Conservation (phyloP, 2,888 invertebrate species). For the Catocala sponsa region DNA sequence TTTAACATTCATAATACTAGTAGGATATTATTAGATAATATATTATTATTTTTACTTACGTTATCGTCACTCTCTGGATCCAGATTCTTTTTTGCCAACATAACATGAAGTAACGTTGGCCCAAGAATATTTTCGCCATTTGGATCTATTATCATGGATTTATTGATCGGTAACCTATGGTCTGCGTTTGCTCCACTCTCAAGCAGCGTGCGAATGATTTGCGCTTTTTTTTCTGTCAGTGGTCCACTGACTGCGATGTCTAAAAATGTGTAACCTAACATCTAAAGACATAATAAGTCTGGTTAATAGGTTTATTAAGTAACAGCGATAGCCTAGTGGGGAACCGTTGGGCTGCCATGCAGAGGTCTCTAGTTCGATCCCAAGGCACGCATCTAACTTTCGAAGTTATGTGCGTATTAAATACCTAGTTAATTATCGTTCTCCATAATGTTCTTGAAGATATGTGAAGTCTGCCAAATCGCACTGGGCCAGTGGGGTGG, state of each 20-base stretch:
- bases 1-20: no score
- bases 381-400: no score
- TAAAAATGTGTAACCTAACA: conserved; percentile 64
- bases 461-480: no score
- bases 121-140: conserved; percentile 50
- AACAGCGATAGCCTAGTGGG: no score
- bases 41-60: conserved; percentile 47
- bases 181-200: conserved; percentile 66
- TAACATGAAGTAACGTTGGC: conserved; percentile 73
- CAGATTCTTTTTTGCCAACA: conserved; percentile 63
- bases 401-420: no score
- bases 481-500: no score
- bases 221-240: conserved; percentile 61
- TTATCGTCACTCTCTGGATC: conserved; percentile 63
- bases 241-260: conserved; percentile 70
- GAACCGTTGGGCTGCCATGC: no score
- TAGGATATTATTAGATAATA: not conserved
- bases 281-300: conserved; percentile 50
- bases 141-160: conserved; percentile 10
- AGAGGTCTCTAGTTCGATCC: no score
- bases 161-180: conserved; percentile 53
- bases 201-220: conserved; percentile 64
- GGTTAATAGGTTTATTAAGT: not conserved
- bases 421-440: no score
- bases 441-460: no score